Evolutionary conservation across 2,888 invertebrate genomes (phyloP), one percentile per base, ranked within the genome.

Genomic region (Corbicula japonica): DNA sequence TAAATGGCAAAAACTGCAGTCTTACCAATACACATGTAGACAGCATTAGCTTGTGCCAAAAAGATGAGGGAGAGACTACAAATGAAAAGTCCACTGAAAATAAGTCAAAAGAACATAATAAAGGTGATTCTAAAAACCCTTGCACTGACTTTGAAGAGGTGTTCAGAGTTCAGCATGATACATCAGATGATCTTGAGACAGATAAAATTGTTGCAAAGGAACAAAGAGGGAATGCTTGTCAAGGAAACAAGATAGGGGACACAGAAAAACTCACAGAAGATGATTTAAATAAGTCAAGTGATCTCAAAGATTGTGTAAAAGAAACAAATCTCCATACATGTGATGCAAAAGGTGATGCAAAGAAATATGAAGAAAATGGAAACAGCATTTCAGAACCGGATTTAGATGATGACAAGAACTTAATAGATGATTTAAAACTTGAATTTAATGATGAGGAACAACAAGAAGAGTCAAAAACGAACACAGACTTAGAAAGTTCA

Each of bases 41-140:
- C n/a, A n/a, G n/a, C n/a, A n/a, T n/a, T n/a, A n/a, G n/a, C n/a
- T n/a, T n/a, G n/a, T 35, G 23, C 15, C 4, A 34, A 35, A 35
- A 35, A 30, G 21, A 15, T 66, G 21, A 50, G 38, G 1, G n/a
- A 28, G 18, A 8, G 34, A 21, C 48, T 38, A 12, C 6, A 38
- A 5, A 61, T 8, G 18, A 2, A 1, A 32, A 56, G 23, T 32
- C 10, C 30, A 21, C 4, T 41, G 35, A 56, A 56, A 21, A 34
- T 6, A 38, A 60, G 15, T 60, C 38, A 34, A 48, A 48, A 34
- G 21, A 21, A 21, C n/a, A 63, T n/a, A 26, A 48, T 48, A 61
- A 26, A 52, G 21, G 28, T 23, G 21, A 8, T 44, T 38, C 15
- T 28, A 34, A 35, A 3, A 23, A 6, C 15, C 26, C 6, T 21